Conservation (phyloP, 1,140 invertebrate species). For the Andrena cerasifolii region DNA sequence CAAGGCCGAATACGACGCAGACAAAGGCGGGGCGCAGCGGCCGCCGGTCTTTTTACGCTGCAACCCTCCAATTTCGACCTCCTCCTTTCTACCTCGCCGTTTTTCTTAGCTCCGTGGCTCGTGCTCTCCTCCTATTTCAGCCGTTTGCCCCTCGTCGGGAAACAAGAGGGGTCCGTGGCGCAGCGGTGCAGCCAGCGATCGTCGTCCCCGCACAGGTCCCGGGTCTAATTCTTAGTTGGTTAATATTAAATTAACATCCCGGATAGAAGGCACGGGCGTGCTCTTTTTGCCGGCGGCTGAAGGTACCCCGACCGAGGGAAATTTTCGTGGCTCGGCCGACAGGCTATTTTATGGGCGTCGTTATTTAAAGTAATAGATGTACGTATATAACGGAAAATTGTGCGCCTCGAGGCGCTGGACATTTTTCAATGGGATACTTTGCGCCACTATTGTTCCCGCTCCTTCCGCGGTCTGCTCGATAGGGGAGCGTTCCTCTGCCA, state of each 20-base stretch:
- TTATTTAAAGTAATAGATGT: conserved; percentile 52
- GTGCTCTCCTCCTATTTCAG: background rate
- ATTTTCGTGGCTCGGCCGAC: conserved; percentile 19
- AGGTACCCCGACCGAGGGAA: background rate
- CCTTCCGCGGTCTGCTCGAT: background rate
- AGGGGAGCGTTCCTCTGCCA: background rate
- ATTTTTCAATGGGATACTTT: conserved; percentile 45
- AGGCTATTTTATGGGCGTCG: conserved; percentile 41
- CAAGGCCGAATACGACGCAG: conserved; percentile 53
- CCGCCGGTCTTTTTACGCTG: conserved; percentile 23
- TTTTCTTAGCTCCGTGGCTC: background rate
- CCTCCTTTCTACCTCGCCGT: conserved; percentile 26
- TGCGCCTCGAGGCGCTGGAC: conserved; percentile 8
- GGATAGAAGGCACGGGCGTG: background rate
- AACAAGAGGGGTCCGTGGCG: background rate
- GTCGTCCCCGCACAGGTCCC: background rate
- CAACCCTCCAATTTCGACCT: conserved; percentile 60
- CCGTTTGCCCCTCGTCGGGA: background rate
- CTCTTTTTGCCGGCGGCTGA: conserved; percentile 13
- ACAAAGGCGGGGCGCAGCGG: conserved; percentile 48
- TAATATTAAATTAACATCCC: conserved; percentile 49
- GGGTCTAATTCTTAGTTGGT: conserved; percentile 2
- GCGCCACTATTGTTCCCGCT: conserved; percentile 25
- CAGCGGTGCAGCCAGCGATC: background rate
- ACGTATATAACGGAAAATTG: conserved; percentile 47